Conservation (phyloP, 2,888 invertebrate genomes). For the Penaeus monodon region DNA sequence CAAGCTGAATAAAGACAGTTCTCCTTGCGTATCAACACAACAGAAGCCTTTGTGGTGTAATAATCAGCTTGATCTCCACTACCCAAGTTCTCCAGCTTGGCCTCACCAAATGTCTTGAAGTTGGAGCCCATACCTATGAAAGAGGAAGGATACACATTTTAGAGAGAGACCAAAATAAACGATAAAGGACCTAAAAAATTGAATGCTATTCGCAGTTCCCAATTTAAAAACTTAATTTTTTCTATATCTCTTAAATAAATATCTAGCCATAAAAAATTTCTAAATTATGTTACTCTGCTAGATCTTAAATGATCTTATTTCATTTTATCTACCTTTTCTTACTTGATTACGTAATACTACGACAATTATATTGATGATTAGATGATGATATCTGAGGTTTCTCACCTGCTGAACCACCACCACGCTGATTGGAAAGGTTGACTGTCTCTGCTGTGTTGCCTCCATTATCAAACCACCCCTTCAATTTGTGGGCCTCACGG, state of each 20-base stretch:
- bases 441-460: constrained; percentile 77
- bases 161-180: too few species aligned
- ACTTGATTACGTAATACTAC: too few species aligned
- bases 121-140: constrained; percentile 32
- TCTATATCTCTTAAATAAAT: too few species aligned
- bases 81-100: constrained; percentile 79
- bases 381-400: not conserved
- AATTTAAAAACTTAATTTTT: too few species aligned
- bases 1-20: constrained; percentile 94
- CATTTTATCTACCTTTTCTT: too few species aligned
- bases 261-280: too few species aligned
- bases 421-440: constrained; percentile 70
- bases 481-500: constrained; percentile 84
- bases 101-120: constrained; percentile 84
- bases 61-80: constrained; percentile 84
- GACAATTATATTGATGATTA: too few species aligned
- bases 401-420: constrained; percentile 64
- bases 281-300: too few species aligned
- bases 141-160: not conserved
- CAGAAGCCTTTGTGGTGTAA: constrained; percentile 82
- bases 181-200: too few species aligned
- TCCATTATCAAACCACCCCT: constrained; percentile 93
- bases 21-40: constrained; percentile 83
- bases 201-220: too few species aligned
- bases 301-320: too few species aligned